Evolutionary conservation across 1,140 invertebrate species (phyloP).

Genomic region (Lepeophtheirus salmonis): DNA sequence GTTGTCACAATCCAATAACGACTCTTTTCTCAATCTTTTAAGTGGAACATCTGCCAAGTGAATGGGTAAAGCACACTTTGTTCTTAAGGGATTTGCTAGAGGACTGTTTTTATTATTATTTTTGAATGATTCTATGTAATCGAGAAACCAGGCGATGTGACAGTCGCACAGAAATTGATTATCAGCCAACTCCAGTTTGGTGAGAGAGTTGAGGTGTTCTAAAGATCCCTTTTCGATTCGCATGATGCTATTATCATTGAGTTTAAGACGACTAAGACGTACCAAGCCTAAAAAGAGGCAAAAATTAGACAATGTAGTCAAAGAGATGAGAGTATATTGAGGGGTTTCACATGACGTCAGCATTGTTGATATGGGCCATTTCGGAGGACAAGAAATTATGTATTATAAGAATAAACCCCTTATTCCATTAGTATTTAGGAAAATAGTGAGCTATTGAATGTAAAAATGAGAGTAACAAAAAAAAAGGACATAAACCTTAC

Average conservation of each 20-base stretch:
- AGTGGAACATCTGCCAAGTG: background rate
- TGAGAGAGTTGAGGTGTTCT: background rate
- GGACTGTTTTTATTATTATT: background rate
- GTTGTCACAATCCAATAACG: background rate
- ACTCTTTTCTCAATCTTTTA: background rate
- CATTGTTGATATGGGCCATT: too few relatives aligned
- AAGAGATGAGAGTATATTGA: too few relatives aligned
- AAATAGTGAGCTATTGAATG: too few relatives aligned
- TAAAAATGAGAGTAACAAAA: too few relatives aligned
- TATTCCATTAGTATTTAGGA: too few relatives aligned
- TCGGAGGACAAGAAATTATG: too few relatives aligned
- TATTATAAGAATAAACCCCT: too few relatives aligned
- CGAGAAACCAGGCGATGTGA: conserved; percentile 7
- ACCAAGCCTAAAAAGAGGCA: background rate
- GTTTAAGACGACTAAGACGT: background rate
- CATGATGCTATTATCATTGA: conserved; percentile 7
- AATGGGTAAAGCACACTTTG: conserved; percentile 6
- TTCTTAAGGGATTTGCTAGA: background rate
- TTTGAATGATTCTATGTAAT: background rate
- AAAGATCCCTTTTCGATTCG: conserved; percentile 1
- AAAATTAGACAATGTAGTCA: too few relatives aligned
- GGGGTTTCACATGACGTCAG: too few relatives aligned
- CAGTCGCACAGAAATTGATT: conserved; percentile 9
- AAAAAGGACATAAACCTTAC: too few relatives aligned
- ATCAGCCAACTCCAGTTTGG: conserved; percentile 5